Conservation (phyloP, 2,113 vertebrate species). For the Aplodontia rufa region DNA sequence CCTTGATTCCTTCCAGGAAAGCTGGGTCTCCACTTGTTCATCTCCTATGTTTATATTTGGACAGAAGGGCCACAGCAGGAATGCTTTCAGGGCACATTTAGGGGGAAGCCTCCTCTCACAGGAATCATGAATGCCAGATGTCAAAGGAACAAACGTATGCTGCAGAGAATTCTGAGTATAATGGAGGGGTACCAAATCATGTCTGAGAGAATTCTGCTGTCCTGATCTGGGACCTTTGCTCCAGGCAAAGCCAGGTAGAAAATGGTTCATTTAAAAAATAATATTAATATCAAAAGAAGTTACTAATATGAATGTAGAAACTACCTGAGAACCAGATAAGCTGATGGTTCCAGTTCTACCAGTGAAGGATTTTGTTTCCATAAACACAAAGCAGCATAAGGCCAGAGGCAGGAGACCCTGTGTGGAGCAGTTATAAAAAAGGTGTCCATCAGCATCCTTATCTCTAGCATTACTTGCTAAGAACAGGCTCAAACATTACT, state of each 20-base stretch:
- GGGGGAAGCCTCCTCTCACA: slow-evolving; percentile 39
- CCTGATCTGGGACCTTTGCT: not conserved
- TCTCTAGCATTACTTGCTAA: not conserved
- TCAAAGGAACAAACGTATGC: not conserved
- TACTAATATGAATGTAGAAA: not conserved
- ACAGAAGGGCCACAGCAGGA: slow-evolving; percentile 64
- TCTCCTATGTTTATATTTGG: slow-evolving; percentile 64
- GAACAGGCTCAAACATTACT: not conserved
- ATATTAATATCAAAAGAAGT: slow-evolving; percentile 1
- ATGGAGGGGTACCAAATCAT: not conserved
- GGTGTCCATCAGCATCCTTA: not conserved
- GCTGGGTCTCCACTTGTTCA: slow-evolving; percentile 32
- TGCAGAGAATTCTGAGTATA: not conserved
- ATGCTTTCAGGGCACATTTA: slow-evolving; percentile 57
- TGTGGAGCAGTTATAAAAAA: not conserved
- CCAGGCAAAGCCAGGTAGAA: not conserved
- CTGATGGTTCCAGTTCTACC: not conserved
- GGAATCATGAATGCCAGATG: slow-evolving; percentile 61
- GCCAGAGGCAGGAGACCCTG: not conserved
- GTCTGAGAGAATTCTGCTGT: not conserved
- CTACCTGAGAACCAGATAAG: not conserved
- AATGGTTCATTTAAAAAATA: slow-evolving; percentile 36
- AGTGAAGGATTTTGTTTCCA: not conserved
- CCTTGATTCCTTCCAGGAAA: slow-evolving; percentile 52
- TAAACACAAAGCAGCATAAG: not conserved